phyloP scores from a whole-genome alignment of 1,140 invertebrate species.

The Lutraria rhynchaena region DNA sequence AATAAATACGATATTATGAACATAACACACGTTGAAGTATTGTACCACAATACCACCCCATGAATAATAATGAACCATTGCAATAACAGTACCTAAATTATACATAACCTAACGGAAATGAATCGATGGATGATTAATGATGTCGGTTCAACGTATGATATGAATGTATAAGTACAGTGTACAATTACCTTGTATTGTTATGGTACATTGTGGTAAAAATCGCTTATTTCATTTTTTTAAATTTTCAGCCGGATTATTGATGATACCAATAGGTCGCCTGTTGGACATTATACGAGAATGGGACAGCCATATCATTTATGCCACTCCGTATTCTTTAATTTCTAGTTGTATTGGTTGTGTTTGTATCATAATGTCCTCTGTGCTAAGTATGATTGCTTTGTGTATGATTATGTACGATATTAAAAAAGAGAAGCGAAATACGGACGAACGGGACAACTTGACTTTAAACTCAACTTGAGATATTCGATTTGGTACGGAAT shows the following conservation, averaged over 20 bases:
- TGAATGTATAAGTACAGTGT: too few relatives aligned
- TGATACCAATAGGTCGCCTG: conserved; percentile 38
- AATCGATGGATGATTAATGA: too few relatives aligned
- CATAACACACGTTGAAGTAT: too few relatives aligned
- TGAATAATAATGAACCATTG: too few relatives aligned
- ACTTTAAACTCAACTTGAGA: conserved; percentile 24
- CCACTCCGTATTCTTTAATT: conserved; percentile 50
- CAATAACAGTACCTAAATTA: too few relatives aligned
- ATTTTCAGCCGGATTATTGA: conserved; percentile 28
- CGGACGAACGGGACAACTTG: conserved; percentile 20
- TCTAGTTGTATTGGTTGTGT: conserved; percentile 11
- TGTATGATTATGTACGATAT: conserved; percentile 42
- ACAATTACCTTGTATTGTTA: too few relatives aligned
- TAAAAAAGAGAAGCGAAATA: conserved; percentile 1
- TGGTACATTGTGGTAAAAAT: too few relatives aligned
- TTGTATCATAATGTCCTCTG: neutral
- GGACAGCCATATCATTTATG: conserved; percentile 34
- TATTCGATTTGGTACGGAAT: too few relatives aligned
- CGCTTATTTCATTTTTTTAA: neutral
- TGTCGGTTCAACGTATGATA: too few relatives aligned
- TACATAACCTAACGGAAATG: too few relatives aligned
- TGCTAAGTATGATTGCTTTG: conserved; percentile 32
- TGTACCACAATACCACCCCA: too few relatives aligned
- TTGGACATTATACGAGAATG: conserved; percentile 27
- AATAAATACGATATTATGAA: too few relatives aligned